Percentiles rank a stretch among this genome's conserved stretches.
Evolutionary conservation across 30 jellyfish, hydroid and myxozoan species (phyloP).

Genomic region (Aurelia sp.): DNA sequence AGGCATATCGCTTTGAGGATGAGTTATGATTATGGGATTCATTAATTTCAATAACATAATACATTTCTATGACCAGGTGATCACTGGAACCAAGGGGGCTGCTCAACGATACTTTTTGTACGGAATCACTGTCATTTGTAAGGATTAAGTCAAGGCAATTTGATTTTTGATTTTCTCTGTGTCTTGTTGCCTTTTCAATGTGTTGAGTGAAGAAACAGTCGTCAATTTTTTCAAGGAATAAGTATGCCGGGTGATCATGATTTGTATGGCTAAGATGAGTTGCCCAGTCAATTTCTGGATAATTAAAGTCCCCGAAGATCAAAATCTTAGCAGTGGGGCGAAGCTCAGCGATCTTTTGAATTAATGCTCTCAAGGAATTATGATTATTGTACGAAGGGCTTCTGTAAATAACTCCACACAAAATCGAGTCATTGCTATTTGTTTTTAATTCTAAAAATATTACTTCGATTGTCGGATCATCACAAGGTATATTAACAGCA

Average conservation of each 20-base stretch:
- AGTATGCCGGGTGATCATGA: background rate
- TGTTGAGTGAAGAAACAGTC: slow-evolving; percentile 34
- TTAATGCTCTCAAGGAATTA: background rate
- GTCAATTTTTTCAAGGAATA: background rate
- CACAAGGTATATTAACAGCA: background rate
- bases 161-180: slow-evolving; percentile 9
- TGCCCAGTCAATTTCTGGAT: slow-evolving; percentile 16
- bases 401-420: slow-evolving; percentile 16
- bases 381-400: slow-evolving; percentile 21
- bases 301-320: slow-evolving; percentile 9
- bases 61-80: background rate
- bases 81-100: slow-evolving; percentile 33
- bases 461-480: background rate
- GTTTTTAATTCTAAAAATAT: background rate
- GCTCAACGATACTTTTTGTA: background rate
- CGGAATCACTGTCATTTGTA: slow-evolving; percentile 6
- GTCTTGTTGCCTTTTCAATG: slow-evolving; percentile 23
- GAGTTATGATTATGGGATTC: background rate
- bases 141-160: slow-evolving; percentile 20
- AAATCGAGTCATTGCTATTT: background rate
- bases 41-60: background rate
- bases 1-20: background rate
- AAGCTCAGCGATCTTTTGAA: background rate
- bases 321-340: slow-evolving; percentile 4
- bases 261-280: background rate